Percentiles rank a stretch among this genome's conserved stretches.
These are phyloP conservation scores for Onychomys torridus DNA, from an alignment of 2,797 vertebrate species.

Conservation along the genomic window DNA sequence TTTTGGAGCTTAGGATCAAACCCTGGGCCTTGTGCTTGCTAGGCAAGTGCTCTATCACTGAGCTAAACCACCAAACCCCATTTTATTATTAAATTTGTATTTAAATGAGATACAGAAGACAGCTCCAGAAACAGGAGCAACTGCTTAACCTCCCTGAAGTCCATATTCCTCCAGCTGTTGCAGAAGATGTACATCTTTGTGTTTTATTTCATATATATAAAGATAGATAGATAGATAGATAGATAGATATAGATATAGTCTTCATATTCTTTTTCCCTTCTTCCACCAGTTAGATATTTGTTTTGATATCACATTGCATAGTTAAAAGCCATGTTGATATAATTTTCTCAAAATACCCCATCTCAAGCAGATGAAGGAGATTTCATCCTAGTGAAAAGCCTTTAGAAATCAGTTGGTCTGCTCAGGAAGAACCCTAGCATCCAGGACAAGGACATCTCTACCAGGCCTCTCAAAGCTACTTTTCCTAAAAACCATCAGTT, in stretches of 20 bases:
- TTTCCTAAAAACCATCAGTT: neutral
- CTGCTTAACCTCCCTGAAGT: neutral
- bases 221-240: too few relatives aligned
- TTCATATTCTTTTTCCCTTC: too few relatives aligned
- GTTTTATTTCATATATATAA: neutral
- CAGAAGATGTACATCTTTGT: too few relatives aligned
- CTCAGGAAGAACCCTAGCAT: neutral
- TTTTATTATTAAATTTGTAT: neutral
- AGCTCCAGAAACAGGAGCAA: neutral
- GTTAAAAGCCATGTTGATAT: neutral
- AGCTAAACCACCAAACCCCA: too few relatives aligned
- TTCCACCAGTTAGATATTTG: neutral
- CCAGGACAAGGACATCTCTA: neutral
- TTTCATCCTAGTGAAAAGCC: neutral
- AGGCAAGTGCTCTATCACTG: too few relatives aligned
- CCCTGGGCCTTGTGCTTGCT: too few relatives aligned
- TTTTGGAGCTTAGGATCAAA: too few relatives aligned
- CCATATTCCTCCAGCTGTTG: neutral
- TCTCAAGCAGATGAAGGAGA: neutral
- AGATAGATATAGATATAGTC: too few relatives aligned
- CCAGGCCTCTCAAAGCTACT: neutral
- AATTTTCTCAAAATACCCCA: neutral
- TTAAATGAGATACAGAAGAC: too few relatives aligned
- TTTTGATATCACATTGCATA: neutral
- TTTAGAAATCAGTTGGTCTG: neutral